Percentiles rank a stretch among this genome's conserved stretches.
These are phyloP conservation scores for Amblyteles armatorius DNA, from an alignment of 2,888 invertebrate species.

Conservation along the genomic window DNA sequence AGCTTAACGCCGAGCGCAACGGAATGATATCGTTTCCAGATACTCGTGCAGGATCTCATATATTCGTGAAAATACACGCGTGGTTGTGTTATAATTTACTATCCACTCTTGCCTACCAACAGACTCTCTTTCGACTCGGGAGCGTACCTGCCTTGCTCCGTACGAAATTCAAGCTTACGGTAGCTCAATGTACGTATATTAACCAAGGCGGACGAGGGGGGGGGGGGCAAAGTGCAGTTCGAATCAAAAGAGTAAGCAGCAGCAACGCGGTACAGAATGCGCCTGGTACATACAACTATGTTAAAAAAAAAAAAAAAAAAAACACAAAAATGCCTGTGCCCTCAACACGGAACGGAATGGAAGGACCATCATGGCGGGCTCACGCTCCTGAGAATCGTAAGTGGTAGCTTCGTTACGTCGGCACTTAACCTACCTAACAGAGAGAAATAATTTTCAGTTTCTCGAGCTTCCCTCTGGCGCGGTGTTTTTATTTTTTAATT, in stretches of 20 bases:
- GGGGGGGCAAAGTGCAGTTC: conserved; percentile 23
- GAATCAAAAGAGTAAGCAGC: conserved; percentile 38
- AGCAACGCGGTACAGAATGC: conserved; percentile 43
- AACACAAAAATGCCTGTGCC: conserved; percentile 20
- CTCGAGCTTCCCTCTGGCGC: conserved; percentile 34
- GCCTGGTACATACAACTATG: conserved; percentile 12
- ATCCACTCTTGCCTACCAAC: conserved; percentile 26
- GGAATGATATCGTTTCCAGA: conserved; percentile 4
- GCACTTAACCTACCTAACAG: conserved; percentile 69
- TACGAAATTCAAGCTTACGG: conserved; percentile 36
- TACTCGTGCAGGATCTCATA: background rate
- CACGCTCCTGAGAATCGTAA: conserved; percentile 65
- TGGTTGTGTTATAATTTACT: conserved; percentile 31
- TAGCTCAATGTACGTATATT: conserved; percentile 34
- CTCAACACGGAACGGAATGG: conserved; percentile 52
- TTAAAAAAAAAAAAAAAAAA: conserved; percentile 32
- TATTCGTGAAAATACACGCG: background rate
- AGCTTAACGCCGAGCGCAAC: background rate
- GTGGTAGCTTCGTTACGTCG: conserved; percentile 70
- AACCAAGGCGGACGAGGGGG: background rate
- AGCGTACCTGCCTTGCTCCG: background rate
- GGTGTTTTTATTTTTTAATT: conserved; percentile 21
- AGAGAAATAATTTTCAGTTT: conserved; percentile 68
- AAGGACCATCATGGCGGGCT: conserved; percentile 59
- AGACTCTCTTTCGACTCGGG: conserved; percentile 13